phyloP scores from a whole-genome alignment of 2,888 invertebrate species.

The Bimastos eiseni region DNA sequence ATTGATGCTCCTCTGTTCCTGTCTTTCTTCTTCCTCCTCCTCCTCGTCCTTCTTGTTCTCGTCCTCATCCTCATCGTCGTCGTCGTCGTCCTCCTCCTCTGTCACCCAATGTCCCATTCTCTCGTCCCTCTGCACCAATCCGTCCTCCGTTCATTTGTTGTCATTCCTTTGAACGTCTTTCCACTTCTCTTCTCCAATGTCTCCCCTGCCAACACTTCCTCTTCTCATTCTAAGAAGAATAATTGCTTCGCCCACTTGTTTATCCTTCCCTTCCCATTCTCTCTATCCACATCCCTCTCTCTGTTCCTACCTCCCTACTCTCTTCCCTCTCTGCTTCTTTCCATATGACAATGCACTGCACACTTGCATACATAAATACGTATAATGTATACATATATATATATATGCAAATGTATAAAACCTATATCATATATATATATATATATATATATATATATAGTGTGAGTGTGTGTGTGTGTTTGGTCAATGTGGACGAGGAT shows the following conservation, averaged over 20 bases:
- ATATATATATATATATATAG: neutral
- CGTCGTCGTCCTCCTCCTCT: neutral
- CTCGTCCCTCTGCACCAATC: neutral
- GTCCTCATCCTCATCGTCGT: neutral
- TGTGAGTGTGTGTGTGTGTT: neutral
- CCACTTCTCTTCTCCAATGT: neutral
- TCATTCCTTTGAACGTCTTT: neutral
- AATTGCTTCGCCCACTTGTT: slow-evolving; percentile 6
- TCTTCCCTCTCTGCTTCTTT: neutral
- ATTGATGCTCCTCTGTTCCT: too few relatives aligned
- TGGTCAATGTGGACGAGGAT: neutral
- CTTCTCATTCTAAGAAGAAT: neutral
- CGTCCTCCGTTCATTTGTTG: neutral
- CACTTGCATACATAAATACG: neutral
- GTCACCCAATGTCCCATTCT: neutral
- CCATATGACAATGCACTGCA: neutral
- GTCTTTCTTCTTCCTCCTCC: neutral
- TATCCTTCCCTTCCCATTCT: neutral
- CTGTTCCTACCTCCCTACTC: neutral
- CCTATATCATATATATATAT: neutral
- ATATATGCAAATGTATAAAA: neutral
- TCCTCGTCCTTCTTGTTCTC: neutral
- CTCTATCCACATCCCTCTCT: too few relatives aligned
- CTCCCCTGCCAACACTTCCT: neutral
- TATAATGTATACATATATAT: too few relatives aligned